These are phyloP conservation scores for Tringa solitaria DNA, from an alignment of 2,113 vertebrate species.

Conservation along the genomic window DNA sequence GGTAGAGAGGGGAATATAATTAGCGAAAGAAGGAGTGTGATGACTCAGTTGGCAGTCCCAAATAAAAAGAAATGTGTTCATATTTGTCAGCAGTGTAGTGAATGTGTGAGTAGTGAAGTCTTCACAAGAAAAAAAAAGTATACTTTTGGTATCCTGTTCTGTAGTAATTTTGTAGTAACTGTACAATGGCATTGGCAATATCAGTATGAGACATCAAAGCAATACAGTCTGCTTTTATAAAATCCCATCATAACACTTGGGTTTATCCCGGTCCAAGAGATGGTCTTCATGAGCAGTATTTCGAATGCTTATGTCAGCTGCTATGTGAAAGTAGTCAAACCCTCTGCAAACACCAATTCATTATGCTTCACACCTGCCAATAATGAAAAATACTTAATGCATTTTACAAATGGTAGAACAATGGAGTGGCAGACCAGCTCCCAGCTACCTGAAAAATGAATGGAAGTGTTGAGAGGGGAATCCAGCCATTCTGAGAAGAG, in stretches of 20 bases:
- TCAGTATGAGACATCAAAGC: neutral
- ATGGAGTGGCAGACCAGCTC: neutral
- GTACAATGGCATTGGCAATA: neutral
- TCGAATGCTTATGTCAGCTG: neutral
- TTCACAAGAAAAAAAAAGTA: neutral
- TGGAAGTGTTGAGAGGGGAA: neutral
- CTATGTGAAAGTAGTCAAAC: neutral
- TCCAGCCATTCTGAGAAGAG: neutral
- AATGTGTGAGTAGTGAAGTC: neutral
- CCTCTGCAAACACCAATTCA: neutral
- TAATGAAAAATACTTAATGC: neutral
- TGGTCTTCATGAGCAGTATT: neutral
- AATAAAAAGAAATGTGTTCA: neutral
- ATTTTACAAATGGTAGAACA: neutral
- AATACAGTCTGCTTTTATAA: neutral
- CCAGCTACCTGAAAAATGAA: neutral
- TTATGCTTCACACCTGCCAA: neutral
- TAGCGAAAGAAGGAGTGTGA: neutral
- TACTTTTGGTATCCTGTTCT: neutral
- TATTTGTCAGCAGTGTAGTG: neutral
- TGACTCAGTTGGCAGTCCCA: neutral
- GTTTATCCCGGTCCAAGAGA: neutral
- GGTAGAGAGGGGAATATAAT: neutral
- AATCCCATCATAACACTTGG: neutral
- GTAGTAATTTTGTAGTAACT: neutral